Evolutionary conservation across 92 coral and sea anemone species (phyloP).

Genomic region (Porites rus): DNA sequence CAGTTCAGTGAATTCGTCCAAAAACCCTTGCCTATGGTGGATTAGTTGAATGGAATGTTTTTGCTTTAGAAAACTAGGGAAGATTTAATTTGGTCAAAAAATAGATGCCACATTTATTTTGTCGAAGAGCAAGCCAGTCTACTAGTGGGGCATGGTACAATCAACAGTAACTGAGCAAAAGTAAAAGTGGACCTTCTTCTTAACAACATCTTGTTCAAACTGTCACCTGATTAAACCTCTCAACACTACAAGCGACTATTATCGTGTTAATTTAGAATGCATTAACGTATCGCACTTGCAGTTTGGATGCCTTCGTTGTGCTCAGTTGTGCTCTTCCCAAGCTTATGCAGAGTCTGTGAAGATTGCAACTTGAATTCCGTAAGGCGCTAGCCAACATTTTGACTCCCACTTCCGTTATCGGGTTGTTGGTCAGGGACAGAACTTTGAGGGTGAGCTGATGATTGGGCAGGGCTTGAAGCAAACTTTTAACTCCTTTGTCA

Average conservation of each 20-base stretch:
- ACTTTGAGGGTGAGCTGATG: constrained; percentile 36
- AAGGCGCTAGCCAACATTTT: constrained; percentile 54
- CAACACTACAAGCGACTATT: neutral
- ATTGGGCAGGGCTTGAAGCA: constrained; percentile 42
- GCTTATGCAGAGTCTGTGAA: constrained; percentile 43
- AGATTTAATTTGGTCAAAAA: too few relatives aligned
- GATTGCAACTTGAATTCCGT: constrained; percentile 39
- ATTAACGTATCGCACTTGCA: constrained; percentile 57
- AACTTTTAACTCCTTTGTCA: constrained; percentile 45
- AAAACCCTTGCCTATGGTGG: too few relatives aligned
- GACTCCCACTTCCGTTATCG: constrained; percentile 45
- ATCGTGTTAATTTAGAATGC: constrained; percentile 1
- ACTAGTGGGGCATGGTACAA: too few relatives aligned
- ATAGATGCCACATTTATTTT: too few relatives aligned
- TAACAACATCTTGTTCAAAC: neutral
- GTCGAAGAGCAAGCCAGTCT: too few relatives aligned
- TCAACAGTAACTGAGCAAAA: too few relatives aligned
- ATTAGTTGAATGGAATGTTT: too few relatives aligned
- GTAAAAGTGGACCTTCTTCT: neutral
- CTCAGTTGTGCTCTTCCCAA: constrained; percentile 10
- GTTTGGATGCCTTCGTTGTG: constrained; percentile 32
- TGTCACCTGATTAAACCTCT: neutral
- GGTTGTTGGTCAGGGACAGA: constrained; percentile 46
- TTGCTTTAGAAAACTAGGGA: too few relatives aligned
- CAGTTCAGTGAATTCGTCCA: too few relatives aligned